Base-by-base conservation (phyloP, 2,888 invertebrate genomes). In the Protodeltote pygarga region DNA sequence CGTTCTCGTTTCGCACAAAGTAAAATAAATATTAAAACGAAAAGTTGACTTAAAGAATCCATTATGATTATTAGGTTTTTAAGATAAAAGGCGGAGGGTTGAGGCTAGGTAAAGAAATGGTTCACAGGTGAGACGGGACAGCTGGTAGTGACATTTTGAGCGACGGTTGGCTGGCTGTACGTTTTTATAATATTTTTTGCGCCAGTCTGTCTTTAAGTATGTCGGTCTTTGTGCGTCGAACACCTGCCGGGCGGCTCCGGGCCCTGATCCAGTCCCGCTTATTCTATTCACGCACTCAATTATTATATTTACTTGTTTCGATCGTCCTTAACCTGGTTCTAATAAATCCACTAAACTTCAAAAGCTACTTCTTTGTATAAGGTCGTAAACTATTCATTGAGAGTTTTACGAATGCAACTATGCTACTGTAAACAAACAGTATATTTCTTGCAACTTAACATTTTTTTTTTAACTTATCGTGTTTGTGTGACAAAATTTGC, bases 71-170 rank as follows among this genome's bases (percentile, higher is more conserved):
- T 47, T 45, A 54, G 62, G 37, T 54, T 53, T 46, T 63, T 54
- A 51, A 65, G 47, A 63, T 55, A 61, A 51, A 59, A 53, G 37
- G 29, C 19, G 33, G 58, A 65, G 67, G 60, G 62, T 54, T 52
- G 49, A 62, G 47, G 53, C 55, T 70, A 67, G 49, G 55, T 65
- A 65, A 60, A 71, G 71, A 59, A 73, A 77, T 68, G 68, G 73
- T 65, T 63, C 65, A 80, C 78, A 79, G 81, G 80, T 78, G 81
- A 77, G 39, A 41, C 20, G 38, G 37, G 87, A 80, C 89, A 89
- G 88, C 86, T 89, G 89, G 76, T 77, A 76, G 76, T 82, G 85
- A 87, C 84, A 85, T 87, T 88, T 81, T 79, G 79, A 79, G 66
- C 76, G 79, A 70, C 70, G 68, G 60, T 74, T 66, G 65, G 59